Evolutionary conservation across 2,888 invertebrate species (phyloP), one percentile per base, ranked within the genome.

Genomic region (Hypomecis punctinalis): DNA sequence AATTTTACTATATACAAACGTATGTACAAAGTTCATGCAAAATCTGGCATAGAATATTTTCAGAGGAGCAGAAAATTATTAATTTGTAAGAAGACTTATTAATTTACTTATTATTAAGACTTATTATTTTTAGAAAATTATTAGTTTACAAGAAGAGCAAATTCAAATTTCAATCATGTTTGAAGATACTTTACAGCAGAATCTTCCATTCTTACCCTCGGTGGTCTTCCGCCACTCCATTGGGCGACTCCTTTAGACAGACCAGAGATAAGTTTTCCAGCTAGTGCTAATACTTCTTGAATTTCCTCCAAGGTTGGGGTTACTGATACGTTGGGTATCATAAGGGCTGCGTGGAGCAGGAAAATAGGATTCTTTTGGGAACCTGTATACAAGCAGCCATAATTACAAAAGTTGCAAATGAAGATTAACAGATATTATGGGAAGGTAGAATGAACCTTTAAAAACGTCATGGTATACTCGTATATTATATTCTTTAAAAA

Each of bases 201-300:
- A 6, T 42, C n/a, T 42, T 33, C 7, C 33, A 61, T 60, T 48
- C 56, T 71, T 86, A 92, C 91, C 89, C 90, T 83, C 4, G 86
- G 82, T 1, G 89, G 88, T 79, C 94, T 95, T 51, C 96, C 96
- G 53, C 96, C 97, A 5, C 96, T 96, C 99, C 99, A 99, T 81
- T 98, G 98, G 0, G 97, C 96, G 33, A 99, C 97, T 37, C 98
- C 97, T 86, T 97, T 97, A 0, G 98, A 95, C 46, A 98, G 96
- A 13, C 96, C 96, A 0, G 97, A 96, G 70, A 99, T 97, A 71
- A 95, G 95, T 89, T 96, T 97, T 7, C 98, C 98, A 6, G 97
- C 97, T 46, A 95, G 91, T 47, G 96, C 94, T 48, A 99, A 91
- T 9, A 96, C 95, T 61, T 98, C 97, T 86, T 99, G 99, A 35